phyloP scores from a whole-genome alignment of 2,888 invertebrate species.

The Oscheius sp. region DNA sequence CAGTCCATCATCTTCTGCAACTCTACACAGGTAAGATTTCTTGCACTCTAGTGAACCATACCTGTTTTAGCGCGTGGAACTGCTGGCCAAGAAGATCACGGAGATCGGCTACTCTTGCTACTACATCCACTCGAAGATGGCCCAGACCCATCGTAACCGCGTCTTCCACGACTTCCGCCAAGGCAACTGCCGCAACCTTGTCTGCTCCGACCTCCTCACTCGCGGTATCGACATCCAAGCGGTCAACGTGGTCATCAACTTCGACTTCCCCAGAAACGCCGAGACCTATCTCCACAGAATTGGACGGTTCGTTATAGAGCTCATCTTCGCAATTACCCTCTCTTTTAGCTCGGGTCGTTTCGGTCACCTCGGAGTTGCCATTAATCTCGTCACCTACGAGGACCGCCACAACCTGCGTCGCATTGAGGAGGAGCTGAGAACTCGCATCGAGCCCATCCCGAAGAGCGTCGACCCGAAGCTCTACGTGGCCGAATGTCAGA shows the following conservation, averaged over 20 bases:
- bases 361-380: slow-evolving; percentile 98
- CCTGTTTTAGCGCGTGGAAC: slow-evolving; percentile 85
- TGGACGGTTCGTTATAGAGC: slow-evolving; percentile 80
- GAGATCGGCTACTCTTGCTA: slow-evolving; percentile 99
- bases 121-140: slow-evolving; percentile 99
- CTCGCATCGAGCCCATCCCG: slow-evolving; percentile 99
- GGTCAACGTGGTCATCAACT: slow-evolving; percentile 99
- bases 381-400: slow-evolving; percentile 98
- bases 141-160: slow-evolving; percentile 91
- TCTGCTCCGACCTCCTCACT: slow-evolving; percentile 91
- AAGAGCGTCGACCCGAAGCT: slow-evolving; percentile 98
- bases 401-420: slow-evolving; percentile 96
- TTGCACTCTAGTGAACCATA: no score
- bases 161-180: slow-evolving; percentile 99
- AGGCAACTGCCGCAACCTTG: slow-evolving; percentile 96
- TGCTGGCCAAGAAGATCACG: slow-evolving; percentile 98
- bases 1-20: slow-evolving; percentile 99
- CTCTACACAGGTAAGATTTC: slow-evolving; percentile 81
- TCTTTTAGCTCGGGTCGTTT: slow-evolving; percentile 79
- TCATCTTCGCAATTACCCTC: background rate
- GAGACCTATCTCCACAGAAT: slow-evolving; percentile 99
- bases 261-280: slow-evolving; percentile 99
- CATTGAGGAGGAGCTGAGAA: slow-evolving; percentile 98
- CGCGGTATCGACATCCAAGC: slow-evolving; percentile 99
- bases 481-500: slow-evolving; percentile 89